Evolutionary conservation across 2,888 invertebrate genomes (phyloP), one percentile per base, ranked within the genome.

Genomic region (Cantharis nigra): DNA sequence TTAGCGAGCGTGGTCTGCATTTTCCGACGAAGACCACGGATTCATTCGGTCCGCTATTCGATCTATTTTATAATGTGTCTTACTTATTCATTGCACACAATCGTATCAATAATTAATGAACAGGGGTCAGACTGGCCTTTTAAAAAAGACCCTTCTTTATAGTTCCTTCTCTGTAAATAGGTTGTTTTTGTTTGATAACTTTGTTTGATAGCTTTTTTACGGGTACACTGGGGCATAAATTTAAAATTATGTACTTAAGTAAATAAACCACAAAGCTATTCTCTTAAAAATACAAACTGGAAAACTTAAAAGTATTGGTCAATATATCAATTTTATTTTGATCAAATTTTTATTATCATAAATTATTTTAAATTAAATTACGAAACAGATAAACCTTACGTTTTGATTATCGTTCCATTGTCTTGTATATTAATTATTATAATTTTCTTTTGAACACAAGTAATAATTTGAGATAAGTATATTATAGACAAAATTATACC

Each of bases 41-140:
- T 75, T 72, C 70, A 79, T 80, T 78, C 83, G 81, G 81, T 79
- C 83, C 79, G 82, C 65, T 67, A 67, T 82, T 82, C 84, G 83
- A 82, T 84, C 84, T 84, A 85, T 86, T 87, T 87, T 87, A 86
- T 87, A 87, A 88, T 87, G 87, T 87, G 86, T 85, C 86, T 88
- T 87, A 88, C 86, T 88, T 88, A 88, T 88, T 88, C 88, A 88
- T 88, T 86, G 87, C 88, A 87, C 87, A 88, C 88, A 88, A 88
- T 88, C 88, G 86, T 85, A 84, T 87, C 85, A 88, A 88, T 87
- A 87, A 88, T 88, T 88, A 87, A 88, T 87, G 87, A 87, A 82
- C 80, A 83, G 83, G 87, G 87, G 87, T 87, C 87, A 87, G 87
- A 84, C 85, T 85, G 84, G 75, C 85, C 85, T 86, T 87, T 87